Evolutionary conservation across 2,113 vertebrate species (phyloP).

Genomic region (Motacilla alba): DNA sequence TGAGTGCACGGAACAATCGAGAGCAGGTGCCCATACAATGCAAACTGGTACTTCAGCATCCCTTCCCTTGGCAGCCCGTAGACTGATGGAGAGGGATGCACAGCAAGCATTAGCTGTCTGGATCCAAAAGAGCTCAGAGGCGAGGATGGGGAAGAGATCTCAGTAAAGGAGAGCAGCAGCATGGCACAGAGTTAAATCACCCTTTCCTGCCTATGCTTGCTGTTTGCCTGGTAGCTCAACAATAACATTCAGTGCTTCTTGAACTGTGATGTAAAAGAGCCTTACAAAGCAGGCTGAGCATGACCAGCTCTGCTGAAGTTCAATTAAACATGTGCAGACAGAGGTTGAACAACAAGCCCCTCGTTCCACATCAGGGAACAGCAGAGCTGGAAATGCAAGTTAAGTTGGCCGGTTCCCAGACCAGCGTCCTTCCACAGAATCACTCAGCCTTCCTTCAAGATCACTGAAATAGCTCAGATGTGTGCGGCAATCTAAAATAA

Average conservation of each 20-base stretch:
- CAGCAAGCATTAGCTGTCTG: background rate
- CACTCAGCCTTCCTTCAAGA: background rate
- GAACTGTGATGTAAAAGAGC: background rate
- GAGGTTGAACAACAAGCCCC: background rate
- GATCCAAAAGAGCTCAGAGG: background rate
- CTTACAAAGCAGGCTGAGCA: background rate
- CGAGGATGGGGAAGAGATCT: background rate
- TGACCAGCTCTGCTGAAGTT: background rate
- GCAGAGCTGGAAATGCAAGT: background rate
- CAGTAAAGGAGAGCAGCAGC: background rate
- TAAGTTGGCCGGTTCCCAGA: background rate
- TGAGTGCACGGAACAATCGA: background rate
- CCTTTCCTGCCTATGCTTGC: background rate
- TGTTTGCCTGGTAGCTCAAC: background rate
- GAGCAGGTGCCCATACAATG: constrained; percentile 55
- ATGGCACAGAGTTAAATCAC: background rate
- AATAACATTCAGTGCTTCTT: background rate
- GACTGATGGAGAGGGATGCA: background rate
- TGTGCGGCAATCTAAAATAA: constrained; percentile 8
- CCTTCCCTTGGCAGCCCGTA: constrained; percentile 2
- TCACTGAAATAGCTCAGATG: constrained; percentile 36
- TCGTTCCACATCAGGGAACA: background rate
- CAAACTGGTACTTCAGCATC: constrained; percentile 1
- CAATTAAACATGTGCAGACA: background rate
- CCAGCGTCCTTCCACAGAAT: constrained; percentile 19